Conservation (phyloP, 2,888 invertebrate genomes). For the Cryptophagus acutangulus region DNA sequence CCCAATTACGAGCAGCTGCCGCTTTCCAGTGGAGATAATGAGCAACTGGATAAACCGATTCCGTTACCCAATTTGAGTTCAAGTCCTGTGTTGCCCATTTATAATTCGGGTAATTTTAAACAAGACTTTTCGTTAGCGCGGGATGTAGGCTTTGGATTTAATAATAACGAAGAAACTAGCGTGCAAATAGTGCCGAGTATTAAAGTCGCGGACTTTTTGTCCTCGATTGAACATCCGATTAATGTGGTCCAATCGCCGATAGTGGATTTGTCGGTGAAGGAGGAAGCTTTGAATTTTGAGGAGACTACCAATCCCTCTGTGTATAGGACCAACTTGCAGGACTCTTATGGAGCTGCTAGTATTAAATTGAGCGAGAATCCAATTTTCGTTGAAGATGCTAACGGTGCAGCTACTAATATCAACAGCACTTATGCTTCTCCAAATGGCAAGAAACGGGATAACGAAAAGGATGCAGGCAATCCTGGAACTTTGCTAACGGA, state of each 20-base stretch:
- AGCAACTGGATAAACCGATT: conserved; percentile 44
- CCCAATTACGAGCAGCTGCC: conserved; percentile 34
- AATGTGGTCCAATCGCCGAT: conserved; percentile 66
- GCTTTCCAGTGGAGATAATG: conserved; percentile 29
- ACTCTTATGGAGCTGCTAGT: conserved; percentile 12
- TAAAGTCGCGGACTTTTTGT: conserved; percentile 62
- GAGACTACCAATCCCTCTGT: background rate
- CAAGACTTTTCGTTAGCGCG: conserved; percentile 11
- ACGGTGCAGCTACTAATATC: conserved; percentile 47
- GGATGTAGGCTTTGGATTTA: conserved; percentile 10
- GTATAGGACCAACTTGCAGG: background rate
- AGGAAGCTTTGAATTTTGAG: conserved; percentile 16
- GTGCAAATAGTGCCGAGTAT: conserved; percentile 61
- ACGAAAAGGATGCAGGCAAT: conserved; percentile 29
- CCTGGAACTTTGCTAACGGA: conserved; percentile 16
- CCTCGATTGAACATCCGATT: conserved; percentile 68
- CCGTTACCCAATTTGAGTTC: conserved; percentile 62
- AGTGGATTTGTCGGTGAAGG: conserved; percentile 54
- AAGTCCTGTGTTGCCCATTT: conserved; percentile 38
- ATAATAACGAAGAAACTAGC: conserved; percentile 30
- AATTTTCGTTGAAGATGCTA: conserved; percentile 51
- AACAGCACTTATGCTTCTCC: conserved; percentile 35
- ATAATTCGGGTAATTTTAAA: conserved; percentile 59
- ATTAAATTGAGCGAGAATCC: conserved; percentile 43
- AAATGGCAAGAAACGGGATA: conserved; percentile 28